Percentiles rank a stretch among this genome's conserved stretches.
Conservation (phyloP, 2,113 vertebrate species). For the Acanthochromis polyacanthus region DNA sequence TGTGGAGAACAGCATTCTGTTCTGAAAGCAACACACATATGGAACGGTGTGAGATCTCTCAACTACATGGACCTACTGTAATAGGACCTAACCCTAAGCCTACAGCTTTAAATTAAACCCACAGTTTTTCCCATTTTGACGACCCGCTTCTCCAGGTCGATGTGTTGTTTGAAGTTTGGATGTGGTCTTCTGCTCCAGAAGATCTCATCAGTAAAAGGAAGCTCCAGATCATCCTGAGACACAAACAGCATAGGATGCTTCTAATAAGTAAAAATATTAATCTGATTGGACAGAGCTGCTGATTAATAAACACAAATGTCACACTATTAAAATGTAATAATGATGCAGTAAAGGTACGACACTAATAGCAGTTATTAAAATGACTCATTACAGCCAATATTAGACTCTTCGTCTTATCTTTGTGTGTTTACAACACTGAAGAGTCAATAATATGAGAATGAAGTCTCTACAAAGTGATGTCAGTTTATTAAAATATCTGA, state of each 20-base stretch:
- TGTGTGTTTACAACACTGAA: neutral
- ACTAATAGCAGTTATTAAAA: neutral
- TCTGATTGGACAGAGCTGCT: neutral
- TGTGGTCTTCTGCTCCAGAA: conserved; percentile 90
- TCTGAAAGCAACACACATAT: conserved; percentile 76
- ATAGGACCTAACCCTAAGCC: too few species aligned
- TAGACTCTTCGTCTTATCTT: neutral
- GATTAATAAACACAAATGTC: neutral
- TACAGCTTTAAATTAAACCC: conserved; percentile 69
- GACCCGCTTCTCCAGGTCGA: conserved; percentile 90
- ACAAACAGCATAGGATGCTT: neutral
- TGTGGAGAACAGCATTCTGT: conserved; percentile 83
- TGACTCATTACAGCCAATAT: neutral
- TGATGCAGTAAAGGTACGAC: too few species aligned
- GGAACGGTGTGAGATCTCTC: neutral
- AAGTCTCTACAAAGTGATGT: too few species aligned
- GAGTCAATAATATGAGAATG: too few species aligned
- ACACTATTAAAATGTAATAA: neutral
- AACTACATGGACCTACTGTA: neutral
- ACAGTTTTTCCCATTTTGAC: conserved; percentile 92
- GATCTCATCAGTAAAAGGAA: conserved; percentile 89
- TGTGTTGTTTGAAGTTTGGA: conserved; percentile 87
- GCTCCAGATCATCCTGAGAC: conserved; percentile 86
- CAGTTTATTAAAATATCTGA: too few species aligned
- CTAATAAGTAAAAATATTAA: neutral